Conservation (phyloP, 2,797 vertebrate genomes). For the Acropternis orthonyx region DNA sequence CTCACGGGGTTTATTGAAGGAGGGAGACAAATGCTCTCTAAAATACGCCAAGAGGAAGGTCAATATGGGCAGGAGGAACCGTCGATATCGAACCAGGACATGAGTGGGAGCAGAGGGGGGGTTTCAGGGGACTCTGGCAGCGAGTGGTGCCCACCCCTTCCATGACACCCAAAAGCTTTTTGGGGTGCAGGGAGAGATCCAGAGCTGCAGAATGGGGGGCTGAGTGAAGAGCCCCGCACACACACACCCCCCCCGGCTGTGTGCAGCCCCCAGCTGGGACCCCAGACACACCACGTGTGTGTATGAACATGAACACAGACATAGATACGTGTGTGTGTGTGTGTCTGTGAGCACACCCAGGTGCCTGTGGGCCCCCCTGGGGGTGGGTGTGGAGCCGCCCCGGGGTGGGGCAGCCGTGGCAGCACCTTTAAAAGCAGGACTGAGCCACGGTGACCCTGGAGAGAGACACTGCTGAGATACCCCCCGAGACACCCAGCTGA, state of each 20-base stretch:
- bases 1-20: accelerated
- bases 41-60: not conserved
- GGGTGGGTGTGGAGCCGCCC: not conserved
- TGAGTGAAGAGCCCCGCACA: too few species aligned
- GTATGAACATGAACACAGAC: accelerated
- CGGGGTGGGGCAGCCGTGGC: not conserved
- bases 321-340: too few species aligned
- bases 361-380: not conserved
- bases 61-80: not conserved
- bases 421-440: not conserved
- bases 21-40: not conserved
- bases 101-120: accelerated
- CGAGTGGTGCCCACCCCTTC: accelerated
- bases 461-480: accelerated
- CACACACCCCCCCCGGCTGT: too few species aligned
- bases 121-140: not conserved
- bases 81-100: accelerated
- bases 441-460: accelerated
- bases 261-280: not conserved
- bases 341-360: not conserved
- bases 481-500: accelerated
- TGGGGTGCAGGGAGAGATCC: accelerated
- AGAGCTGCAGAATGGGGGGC: not conserved
- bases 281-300: accelerated
- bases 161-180: not conserved